phyloP scores from a whole-genome alignment of 2,797 vertebrate species.

The Neomorphus geoffroyi region DNA sequence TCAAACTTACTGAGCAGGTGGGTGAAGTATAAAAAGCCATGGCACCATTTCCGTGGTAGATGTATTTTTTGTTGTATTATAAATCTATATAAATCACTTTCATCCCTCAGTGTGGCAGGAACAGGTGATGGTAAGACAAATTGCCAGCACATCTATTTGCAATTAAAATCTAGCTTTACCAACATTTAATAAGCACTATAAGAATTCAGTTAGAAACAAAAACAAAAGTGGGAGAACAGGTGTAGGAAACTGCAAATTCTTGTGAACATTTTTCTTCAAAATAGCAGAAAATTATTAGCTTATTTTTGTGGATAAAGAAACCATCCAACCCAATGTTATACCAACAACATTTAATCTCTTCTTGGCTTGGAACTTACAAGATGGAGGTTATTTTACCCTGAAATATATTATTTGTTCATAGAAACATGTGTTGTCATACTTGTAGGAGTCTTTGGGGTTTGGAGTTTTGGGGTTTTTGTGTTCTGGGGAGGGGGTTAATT shows the following conservation, averaged over 20 bases:
- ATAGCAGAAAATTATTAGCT: not conserved
- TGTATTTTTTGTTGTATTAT: not conserved
- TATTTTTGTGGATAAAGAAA: not conserved
- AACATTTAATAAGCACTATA: not conserved
- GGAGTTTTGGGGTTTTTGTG: too few species aligned
- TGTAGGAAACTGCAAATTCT: not conserved
- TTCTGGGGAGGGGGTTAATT: too few species aligned
- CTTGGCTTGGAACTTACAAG: not conserved
- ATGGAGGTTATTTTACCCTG: not conserved
- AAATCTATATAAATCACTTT: slow-evolving; percentile 20
- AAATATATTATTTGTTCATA: not conserved
- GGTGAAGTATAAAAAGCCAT: not conserved
- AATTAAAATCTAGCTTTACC: not conserved
- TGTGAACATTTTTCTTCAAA: not conserved
- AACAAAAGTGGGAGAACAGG: not conserved
- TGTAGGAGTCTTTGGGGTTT: rapidly evolving
- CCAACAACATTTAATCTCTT: not conserved
- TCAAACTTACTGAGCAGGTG: not conserved
- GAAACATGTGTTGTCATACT: not conserved
- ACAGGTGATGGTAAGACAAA: not conserved
- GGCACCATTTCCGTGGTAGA: not conserved
- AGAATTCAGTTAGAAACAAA: not conserved
- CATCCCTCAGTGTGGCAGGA: not conserved
- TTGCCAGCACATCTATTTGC: not conserved
- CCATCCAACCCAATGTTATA: not conserved